These are phyloP conservation scores for Lottia scabra DNA, from an alignment of 2,888 invertebrate species.

Conservation along the genomic window DNA sequence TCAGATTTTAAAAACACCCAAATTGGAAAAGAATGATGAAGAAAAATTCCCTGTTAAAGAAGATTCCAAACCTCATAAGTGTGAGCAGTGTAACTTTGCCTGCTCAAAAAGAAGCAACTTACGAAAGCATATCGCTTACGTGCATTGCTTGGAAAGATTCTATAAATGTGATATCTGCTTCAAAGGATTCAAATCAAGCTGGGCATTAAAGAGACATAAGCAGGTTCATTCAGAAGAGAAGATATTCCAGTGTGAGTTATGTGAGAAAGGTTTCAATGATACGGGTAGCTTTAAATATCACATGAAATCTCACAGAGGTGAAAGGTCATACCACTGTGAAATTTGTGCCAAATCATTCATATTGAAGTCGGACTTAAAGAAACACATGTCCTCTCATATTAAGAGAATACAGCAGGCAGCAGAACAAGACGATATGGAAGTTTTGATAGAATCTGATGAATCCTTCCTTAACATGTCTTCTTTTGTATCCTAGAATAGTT, in stretches of 20 bases:
- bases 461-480: not conserved
- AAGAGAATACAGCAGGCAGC: not conserved
- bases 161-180: conserved; percentile 2
- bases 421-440: not conserved
- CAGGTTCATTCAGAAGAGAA: conserved; percentile 10
- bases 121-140: not conserved
- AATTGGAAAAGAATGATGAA: not conserved
- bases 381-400: conserved; percentile 7
- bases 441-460: not conserved
- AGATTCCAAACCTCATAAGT: not conserved
- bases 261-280: not conserved
- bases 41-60: not conserved
- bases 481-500: not conserved
- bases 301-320: not conserved
- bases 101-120: conserved; percentile 1
- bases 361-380: conserved; percentile 4
- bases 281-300: conserved; percentile 6
- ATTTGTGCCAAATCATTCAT: conserved; percentile 5
- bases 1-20: not conserved
- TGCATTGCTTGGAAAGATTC: not conserved
- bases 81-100: not conserved
- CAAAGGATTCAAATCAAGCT: not conserved
- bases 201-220: conserved; percentile 8
- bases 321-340: conserved; percentile 3
- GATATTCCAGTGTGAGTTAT: not conserved